Evolutionary conservation across 2,113 vertebrate genomes (phyloP), one percentile per base, ranked within the genome.

Genomic region (Hippocampus guttulatus): DNA sequence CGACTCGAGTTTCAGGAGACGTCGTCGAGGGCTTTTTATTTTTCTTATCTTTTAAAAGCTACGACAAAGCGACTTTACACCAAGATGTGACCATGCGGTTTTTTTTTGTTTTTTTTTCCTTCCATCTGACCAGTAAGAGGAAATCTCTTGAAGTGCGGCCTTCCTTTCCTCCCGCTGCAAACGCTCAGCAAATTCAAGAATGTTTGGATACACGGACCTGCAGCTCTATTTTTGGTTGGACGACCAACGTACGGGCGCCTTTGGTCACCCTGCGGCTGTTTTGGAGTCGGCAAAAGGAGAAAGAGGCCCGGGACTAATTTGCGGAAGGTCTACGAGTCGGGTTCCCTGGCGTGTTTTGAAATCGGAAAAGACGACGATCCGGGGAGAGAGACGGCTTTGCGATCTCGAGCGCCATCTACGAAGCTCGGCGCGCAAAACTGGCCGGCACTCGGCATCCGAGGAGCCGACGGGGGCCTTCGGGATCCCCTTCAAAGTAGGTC

Each of bases 401-500:
- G 14, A 16, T 33, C 27, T 49, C 33, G 30, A 68, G 69, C 45
- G 27, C 38, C 60, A 81, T 67, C 67, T 16, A 3, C 45, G 67
- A 67, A 64, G 68, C 75, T 71, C 64, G 54, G 64, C 68, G 67
- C 43, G 27, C 41, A 60, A 64, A 76, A 73, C 41, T 27, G 62
- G 9, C 47, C 70, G 30, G 58, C 75, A 68, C 43, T 30, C 65
- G 43, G 68, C 69, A 69, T 68, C 69, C 70, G 70, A 80, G 73
- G 69, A 80, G 82, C 75, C 61, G 21, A 18, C 45, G 0, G 81
- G 74, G 73, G 77, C 80, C 74, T 87, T 71, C 79, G 79, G 75
- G 73, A 71, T 64, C 72, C 83, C 77, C 81, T 86, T 75, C 82
- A 91, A 91, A 91, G 85, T 90, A 88, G 88, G 88, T 91, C 87